Evolutionary conservation across 2,113 vertebrate species (phyloP), one percentile per base, ranked within the genome.

Genomic region (Calyptommatus sinebrachiatus): DNA sequence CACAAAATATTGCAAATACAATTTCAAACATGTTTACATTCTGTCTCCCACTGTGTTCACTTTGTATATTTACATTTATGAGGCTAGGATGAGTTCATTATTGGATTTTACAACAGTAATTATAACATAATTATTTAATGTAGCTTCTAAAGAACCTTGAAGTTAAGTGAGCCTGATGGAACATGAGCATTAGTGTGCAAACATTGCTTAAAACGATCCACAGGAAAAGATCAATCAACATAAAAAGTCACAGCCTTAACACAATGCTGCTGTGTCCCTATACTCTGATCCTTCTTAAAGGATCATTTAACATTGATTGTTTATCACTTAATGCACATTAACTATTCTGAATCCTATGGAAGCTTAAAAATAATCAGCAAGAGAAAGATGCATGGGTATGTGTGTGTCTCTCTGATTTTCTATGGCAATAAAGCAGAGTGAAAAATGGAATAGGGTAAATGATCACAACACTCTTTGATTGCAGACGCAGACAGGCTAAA

Each of bases 71-170:
- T 76, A 82, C 63, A 69, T 1, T 26, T 89, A 85, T 63, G 41
- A 72, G 81, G 61, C 84, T 75, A 82, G 12, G 85, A 86, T 80
- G 78, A 86, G 82, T 86, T 79, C 85, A 76, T 83, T 83, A 82
- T 82, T 91, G 87, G 78, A 79, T 88, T 89, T 92, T 83, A 91
- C 91, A 88, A 86, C 35, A 86, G 66, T 70, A 85, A 85, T 85
- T 91, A 81, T 46, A 72, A 81, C 72, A 85, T 79, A 80, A 71
- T 88, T 85, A 85, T 84, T 81, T 90, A 90, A 91, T 83, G 88
- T 84, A 80, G 79, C 78, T 91, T 92, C 88, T 65, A 82, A 57
- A 73, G 77, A 91, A 92, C 82, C 77, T 70, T 80, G 76, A 87
- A 88, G 77, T 73, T 81, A 85, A 79, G 20, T 12, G 14, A 84